Percentiles rank a stretch among this genome's conserved stretches.
Evolutionary conservation across 2,797 vertebrate species (phyloP).

Genomic region (Nannoperca obscura): DNA sequence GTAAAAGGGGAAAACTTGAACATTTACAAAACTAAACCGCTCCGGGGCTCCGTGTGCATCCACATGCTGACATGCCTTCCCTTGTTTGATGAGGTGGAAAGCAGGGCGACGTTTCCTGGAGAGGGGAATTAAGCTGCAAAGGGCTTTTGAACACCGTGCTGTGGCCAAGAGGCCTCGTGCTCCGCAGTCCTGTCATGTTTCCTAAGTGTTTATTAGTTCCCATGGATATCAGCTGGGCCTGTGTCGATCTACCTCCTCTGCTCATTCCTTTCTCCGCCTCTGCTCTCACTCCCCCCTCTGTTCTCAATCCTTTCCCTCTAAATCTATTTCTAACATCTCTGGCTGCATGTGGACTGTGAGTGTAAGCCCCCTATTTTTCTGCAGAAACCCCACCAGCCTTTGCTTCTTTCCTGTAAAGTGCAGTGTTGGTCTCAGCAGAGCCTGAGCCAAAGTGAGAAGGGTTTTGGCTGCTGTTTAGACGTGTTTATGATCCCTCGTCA

Average conservation of each 20-base stretch:
- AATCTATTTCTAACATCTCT: slow-evolving; percentile 14
- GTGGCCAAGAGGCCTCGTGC: slow-evolving; percentile 62
- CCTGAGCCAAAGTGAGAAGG: slow-evolving; percentile 16
- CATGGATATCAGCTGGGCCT: slow-evolving; percentile 73
- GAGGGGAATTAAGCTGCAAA: slow-evolving; percentile 36
- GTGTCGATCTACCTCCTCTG: slow-evolving; percentile 42
- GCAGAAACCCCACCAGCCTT: background rate
- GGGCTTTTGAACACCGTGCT: slow-evolving; percentile 38
- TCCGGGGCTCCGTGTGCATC: slow-evolving; percentile 24
- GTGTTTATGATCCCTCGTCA: slow-evolving; percentile 32
- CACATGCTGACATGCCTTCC: slow-evolving; percentile 50
- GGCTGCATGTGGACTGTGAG: background rate
- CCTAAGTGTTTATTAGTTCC: slow-evolving; percentile 79
- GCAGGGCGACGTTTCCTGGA: slow-evolving; percentile 37
- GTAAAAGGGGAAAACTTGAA: slow-evolving; percentile 16
- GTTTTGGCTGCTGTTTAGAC: slow-evolving; percentile 20
- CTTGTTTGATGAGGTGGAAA: slow-evolving; percentile 64
- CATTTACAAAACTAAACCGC: slow-evolving; percentile 35
- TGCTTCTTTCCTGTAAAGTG: slow-evolving; percentile 9
- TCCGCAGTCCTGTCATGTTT: slow-evolving; percentile 72
- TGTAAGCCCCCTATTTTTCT: background rate
- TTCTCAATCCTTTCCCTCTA: slow-evolving; percentile 1
- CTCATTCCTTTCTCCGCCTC: slow-evolving; percentile 39
- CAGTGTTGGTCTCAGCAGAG: background rate
- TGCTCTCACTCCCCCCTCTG: background rate